Evolutionary conservation across 2,888 invertebrate species (phyloP).

Genomic region (Drosophila multiciliata): DNA sequence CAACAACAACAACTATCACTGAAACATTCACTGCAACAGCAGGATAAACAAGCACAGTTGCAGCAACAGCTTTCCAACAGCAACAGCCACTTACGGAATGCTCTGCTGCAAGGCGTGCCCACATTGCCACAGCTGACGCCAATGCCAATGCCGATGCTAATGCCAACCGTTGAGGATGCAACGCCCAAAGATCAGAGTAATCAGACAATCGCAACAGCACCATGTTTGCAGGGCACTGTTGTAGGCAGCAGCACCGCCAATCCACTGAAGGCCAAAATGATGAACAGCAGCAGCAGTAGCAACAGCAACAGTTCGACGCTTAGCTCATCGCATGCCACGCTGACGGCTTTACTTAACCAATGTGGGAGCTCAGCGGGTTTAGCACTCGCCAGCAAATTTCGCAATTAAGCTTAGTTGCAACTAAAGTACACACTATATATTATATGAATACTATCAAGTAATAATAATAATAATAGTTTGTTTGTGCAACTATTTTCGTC

Average conservation of each 20-base stretch:
- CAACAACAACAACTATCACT: conserved; percentile 11
- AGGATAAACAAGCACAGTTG: conserved; percentile 42
- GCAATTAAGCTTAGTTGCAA: conserved; percentile 34
- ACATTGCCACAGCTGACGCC: conserved; percentile 33
- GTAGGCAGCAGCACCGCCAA: conserved; percentile 69
- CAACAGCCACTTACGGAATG: conserved; percentile 83
- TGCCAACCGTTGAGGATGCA: conserved; percentile 39
- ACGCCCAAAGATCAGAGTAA: conserved; percentile 52
- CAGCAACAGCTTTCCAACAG: conserved; percentile 41
- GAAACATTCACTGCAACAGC: conserved; percentile 5
- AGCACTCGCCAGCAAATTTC: conserved; percentile 43
- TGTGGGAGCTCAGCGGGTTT: conserved; percentile 31
- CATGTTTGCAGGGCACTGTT: conserved; percentile 65
- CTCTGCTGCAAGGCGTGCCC: conserved; percentile 79
- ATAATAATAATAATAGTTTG: conserved; percentile 18
- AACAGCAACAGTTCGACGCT: conserved; percentile 76
- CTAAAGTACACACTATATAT: not conserved
- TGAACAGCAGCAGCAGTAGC: conserved; percentile 73
- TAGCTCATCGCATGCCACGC: conserved; percentile 84
- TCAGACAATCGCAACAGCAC: conserved; percentile 41
- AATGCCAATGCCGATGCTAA: conserved; percentile 11
- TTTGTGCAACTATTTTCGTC: conserved; percentile 18
- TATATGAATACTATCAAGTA: conserved; percentile 8
- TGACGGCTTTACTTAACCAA: conserved; percentile 84
- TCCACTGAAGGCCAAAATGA: conserved; percentile 55